Evolutionary conservation across 2,888 invertebrate species (phyloP), one percentile per base, ranked within the genome.

Genomic region (Orthosia cruda): DNA sequence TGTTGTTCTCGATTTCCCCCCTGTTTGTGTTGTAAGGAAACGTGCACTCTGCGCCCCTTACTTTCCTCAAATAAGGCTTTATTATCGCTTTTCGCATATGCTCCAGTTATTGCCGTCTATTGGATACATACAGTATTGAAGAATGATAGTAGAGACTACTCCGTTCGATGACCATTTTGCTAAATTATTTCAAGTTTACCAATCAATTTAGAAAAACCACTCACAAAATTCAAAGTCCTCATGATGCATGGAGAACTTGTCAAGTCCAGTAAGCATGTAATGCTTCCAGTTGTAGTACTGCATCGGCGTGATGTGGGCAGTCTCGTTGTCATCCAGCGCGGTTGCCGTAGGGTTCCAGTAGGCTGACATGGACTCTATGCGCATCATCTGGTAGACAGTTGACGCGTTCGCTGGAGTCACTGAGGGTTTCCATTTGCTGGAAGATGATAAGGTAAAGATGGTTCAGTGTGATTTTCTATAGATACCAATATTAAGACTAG

Each of bases 211-310:
- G 7, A 16, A 40, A 23, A 20, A n/a, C 16, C 26, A 97, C 98
- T 97, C 94, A 98, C 98, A 95, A 93, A 98, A 98, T 88, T 98
- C 98, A 92, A 98, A 98, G 78, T 98, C 97, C 91, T 98, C 98
- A 80, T 97, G 97, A 90, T 98, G 98, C 95, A 98, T 98, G 23
- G 97, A 97, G 92, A 98, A 98, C 85, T 98, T 98, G 88, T 98
- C 97, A 13, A 98, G 94, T 0, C 98, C 98, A 66, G 97, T 97
- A 23, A 98, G 97, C 98, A 98, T 98, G 66, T 98, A 97, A 86
- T 98, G 98, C 90, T 98, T 98, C 98, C 98, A 98, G 91, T 97
- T 97, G 82, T 97, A 98, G 88, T 97, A 98, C 92, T 97, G 97
- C 92, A 94, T 97, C 47, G 96, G 97, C 0, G 97, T 96, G 65